Conservation (phyloP, 2,888 invertebrate species). For the Hartigia nigra region DNA sequence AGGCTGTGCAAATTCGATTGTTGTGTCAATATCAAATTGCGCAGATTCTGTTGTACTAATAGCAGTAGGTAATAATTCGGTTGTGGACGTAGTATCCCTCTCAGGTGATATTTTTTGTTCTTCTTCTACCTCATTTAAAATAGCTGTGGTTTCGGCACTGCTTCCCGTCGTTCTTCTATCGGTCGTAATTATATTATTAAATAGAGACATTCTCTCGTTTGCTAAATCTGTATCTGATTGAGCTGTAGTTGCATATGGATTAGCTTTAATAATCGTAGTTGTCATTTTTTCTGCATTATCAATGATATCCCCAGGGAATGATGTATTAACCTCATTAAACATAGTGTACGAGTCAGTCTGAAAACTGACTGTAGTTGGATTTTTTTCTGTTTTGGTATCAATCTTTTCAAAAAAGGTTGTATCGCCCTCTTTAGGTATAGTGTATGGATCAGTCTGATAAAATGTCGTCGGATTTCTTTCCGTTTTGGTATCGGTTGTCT, state of each 20-base stretch:
- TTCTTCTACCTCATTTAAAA: neutral
- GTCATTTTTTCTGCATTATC: neutral
- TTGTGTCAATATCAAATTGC: neutral
- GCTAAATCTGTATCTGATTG: neutral
- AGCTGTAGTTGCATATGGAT: neutral
- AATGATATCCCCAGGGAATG: neutral
- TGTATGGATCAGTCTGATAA: neutral
- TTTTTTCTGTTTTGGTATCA: neutral
- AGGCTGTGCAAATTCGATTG: neutral
- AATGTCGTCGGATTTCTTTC: neutral
- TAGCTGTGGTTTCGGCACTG: neutral
- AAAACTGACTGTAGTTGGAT: neutral
- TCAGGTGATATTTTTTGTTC: neutral
- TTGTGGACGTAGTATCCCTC: neutral
- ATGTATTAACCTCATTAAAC: neutral
- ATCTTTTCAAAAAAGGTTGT: neutral
- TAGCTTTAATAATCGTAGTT: neutral
- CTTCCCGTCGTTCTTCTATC: neutral
- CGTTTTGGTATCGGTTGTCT: neutral
- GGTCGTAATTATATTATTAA: neutral
- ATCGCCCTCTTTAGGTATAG: neutral
- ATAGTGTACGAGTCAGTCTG: neutral
- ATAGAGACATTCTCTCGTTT: neutral
- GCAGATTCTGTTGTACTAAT: neutral
- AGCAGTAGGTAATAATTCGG: neutral